phyloP scores from a whole-genome alignment of 2,797 vertebrate genomes.

The Acipenser transmontanus region DNA sequence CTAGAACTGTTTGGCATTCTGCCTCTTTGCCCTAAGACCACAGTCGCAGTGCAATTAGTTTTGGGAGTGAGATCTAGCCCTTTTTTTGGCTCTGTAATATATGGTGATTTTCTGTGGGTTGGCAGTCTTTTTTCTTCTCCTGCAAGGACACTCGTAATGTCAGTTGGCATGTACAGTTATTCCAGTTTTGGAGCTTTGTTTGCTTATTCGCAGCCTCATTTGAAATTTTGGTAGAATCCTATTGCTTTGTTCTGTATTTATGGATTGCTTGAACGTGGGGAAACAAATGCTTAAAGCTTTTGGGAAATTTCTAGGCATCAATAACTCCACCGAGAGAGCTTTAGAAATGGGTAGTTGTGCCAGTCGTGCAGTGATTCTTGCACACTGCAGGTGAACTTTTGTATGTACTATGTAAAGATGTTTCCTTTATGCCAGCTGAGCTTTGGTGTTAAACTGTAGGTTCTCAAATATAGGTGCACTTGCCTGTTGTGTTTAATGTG shows the following conservation, averaged over 20 bases:
- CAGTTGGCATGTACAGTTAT: slow-evolving; percentile 5
- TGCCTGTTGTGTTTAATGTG: no score
- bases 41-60: slow-evolving; percentile 4
- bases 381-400: no score
- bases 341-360: no score
- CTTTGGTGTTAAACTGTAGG: no score
- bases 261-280: neutral
- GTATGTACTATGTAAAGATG: no score
- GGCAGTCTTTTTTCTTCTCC: slow-evolving; percentile 3
- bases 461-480: no score
- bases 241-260: no score
- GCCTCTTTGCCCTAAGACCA: slow-evolving; percentile 10
- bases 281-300: slow-evolving; percentile 1
- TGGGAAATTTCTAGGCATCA: neutral
- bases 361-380: no score
- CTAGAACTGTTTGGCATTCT: slow-evolving; percentile 35
- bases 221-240: neutral
- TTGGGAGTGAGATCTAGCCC: neutral
- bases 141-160: neutral
- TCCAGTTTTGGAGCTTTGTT: slow-evolving; percentile 7
- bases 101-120: neutral
- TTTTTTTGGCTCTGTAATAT: neutral
- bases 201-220: neutral
- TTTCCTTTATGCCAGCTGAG: no score
- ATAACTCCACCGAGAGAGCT: no score